Evolutionary conservation across 2,888 invertebrate species (phyloP), one percentile per base, ranked within the genome.

Genomic region (Torymus aiolomorphi): DNA sequence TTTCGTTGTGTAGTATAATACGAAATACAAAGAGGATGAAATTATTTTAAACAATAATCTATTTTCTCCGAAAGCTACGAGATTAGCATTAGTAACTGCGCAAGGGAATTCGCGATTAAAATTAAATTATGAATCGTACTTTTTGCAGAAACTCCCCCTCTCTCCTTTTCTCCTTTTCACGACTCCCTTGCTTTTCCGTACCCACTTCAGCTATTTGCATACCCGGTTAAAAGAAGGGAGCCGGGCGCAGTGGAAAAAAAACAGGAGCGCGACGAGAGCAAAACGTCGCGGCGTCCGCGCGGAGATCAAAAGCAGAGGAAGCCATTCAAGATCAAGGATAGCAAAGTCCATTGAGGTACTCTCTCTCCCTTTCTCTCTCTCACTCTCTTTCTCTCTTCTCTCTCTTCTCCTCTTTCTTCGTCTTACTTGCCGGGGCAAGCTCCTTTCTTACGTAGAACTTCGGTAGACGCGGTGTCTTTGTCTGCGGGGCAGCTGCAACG

Each of bases 311-410:
- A 69, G 76, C 76, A 59, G 42, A 59, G 59, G 24, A 59, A 75
- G 54, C 76, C 76, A 76, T 76, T 76, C 61, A 69, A 69, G 67
- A 76, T 76, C 76, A 76, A 76, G 76, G 67, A 76, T 69, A 62
- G 61, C 61, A 31, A 42, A 69, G 61, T 69, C 67, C 67, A 76
- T 76, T 69, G 76, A 54, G 61, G 67, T n/a, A 42, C 54, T 66
- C 42, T 16, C 71, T 14, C n/a, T 24, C n/a, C n/a, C n/a, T n/a
- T n/a, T n/a, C n/a, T n/a, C n/a, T n/a, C n/a, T n/a, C n/a, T n/a
- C n/a, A n/a, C n/a, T n/a, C n/a, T n/a, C n/a, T n/a, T n/a, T n/a
- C n/a, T n/a, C n/a, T n/a, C n/a, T 24, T 2, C 24, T 24, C 24
- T 24, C 24, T 24, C 24, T 3, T 24, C 3, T 3, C 3, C 3